Percentiles rank a stretch among this genome's conserved stretches.
phyloP scores from a whole-genome alignment of 2,113 vertebrate species.

The Scortum barcoo region DNA sequence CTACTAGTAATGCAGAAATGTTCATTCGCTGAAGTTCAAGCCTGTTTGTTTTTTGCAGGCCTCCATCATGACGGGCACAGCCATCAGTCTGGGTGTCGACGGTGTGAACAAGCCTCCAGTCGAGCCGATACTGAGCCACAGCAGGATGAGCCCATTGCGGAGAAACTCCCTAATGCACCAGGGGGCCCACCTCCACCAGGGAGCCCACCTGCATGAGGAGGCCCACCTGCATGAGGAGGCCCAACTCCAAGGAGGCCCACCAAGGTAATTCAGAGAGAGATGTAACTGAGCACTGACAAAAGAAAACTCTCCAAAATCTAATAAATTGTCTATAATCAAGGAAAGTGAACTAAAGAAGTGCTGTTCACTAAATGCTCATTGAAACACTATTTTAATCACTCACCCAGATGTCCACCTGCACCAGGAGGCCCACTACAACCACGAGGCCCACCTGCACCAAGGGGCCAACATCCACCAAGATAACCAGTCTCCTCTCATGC shows the following conservation, averaged over 20 bases:
- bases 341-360: neutral
- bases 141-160: conserved; percentile 82
- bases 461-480: conserved; percentile 67
- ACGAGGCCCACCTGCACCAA: conserved; percentile 66
- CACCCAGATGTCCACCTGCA: conserved; percentile 58
- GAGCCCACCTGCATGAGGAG: conserved; percentile 73
- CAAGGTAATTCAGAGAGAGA: conserved; percentile 47
- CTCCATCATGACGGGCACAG: conserved; percentile 95
- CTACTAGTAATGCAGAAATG: no score
- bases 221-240: conserved; percentile 70
- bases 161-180: conserved; percentile 81
- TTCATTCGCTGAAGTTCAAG: neutral
- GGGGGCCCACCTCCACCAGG: conserved; percentile 68
- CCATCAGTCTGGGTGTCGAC: conserved; percentile 90
- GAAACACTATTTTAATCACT: neutral
- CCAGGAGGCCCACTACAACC: conserved; percentile 65
- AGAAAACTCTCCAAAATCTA: neutral
- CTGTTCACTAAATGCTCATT: neutral
- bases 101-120: conserved; percentile 82
- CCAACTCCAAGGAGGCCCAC: conserved; percentile 65
- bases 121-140: conserved; percentile 82
- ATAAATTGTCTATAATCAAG: no score
- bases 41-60: conserved; percentile 81
- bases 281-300: neutral
- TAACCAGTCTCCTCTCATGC: conserved; percentile 63